Base-by-base conservation (phyloP, 2,888 invertebrate species). In the Lymantria dispar region DNA sequence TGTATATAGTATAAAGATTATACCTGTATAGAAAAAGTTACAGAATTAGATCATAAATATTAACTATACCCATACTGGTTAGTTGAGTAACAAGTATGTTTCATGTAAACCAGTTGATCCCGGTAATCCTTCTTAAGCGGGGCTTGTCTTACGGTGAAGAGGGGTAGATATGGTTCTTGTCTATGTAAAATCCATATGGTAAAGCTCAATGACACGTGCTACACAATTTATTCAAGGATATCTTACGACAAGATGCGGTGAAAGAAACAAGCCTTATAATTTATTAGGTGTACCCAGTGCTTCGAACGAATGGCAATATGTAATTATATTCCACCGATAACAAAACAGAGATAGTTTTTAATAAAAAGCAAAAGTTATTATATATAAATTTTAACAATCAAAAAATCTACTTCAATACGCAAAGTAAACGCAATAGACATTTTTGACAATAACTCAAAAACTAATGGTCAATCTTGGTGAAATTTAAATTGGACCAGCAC, bases 161-260 rank as follows among this genome's bases (percentile, higher is more conserved):
- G 30, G 33, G 37, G 45, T 49, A 44, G 43, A 37, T 30, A 43
- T 48, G 42, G 42, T 38, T 45, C 52, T 41, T 43, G 51, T 51
- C 38, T 52, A 7, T 48, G 29, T 47, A 9, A 41, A 12, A 40
- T 9, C 37, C 48, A 39, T 48, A 42, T 48, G 52, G 41, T 45
- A 48, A 45, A 29, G 31, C 45, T 52, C 45, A 48, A 33, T 36
- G 42, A 45, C 52, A 52, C 42, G 37, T 14, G 37, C 31, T 15
- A 15, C 15, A 12, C 38, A 10, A 10, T 33, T 38, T 38, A 7
- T 12, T 12, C 38, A 38, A 12, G 38, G 11, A 36, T 36, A 11
- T n/a, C 36, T 36, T 38, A n/a, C n/a, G 12, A 1, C 38, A 38
- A 38, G 11, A 38, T 12, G 11, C 33, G 33, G 42, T 49, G 37